Evolutionary conservation across 1,140 invertebrate genomes (phyloP).

Genomic region (Dendroctonus valens): DNA sequence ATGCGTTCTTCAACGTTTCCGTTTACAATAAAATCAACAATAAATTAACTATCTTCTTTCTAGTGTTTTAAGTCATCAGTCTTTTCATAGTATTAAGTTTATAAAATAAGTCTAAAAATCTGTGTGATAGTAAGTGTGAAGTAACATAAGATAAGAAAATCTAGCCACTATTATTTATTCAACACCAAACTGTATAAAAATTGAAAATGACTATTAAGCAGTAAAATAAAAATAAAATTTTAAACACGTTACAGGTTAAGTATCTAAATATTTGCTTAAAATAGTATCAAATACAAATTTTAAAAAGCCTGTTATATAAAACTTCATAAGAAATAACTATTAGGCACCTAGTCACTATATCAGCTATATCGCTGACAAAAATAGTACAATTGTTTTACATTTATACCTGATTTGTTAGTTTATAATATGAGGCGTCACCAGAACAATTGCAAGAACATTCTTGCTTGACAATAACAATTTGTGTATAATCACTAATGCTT

Average conservation of each 20-base stretch:
- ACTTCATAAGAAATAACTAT: no score
- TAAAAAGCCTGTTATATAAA: no score
- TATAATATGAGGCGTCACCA: background rate
- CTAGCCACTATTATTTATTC: background rate
- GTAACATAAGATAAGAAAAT: background rate
- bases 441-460: background rate
- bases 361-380: background rate
- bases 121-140: background rate
- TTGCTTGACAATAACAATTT: background rate
- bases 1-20: background rate
- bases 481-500: background rate
- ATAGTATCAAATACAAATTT: background rate
- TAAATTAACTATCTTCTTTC: constrained; percentile 29
- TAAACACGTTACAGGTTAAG: no score
- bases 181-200: background rate
- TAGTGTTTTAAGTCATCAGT: constrained; percentile 30
- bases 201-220: constrained; percentile 6
- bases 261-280: no score
- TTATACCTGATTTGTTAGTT: background rate
- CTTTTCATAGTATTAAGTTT: constrained; percentile 31
- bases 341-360: background rate
- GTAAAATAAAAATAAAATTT: background rate
- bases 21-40: constrained; percentile 24
- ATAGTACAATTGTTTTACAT: no score
- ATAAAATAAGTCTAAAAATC: constrained; percentile 26